phyloP scores from a whole-genome alignment of 1,140 invertebrate genomes.

The Phthorimaea operculella region DNA sequence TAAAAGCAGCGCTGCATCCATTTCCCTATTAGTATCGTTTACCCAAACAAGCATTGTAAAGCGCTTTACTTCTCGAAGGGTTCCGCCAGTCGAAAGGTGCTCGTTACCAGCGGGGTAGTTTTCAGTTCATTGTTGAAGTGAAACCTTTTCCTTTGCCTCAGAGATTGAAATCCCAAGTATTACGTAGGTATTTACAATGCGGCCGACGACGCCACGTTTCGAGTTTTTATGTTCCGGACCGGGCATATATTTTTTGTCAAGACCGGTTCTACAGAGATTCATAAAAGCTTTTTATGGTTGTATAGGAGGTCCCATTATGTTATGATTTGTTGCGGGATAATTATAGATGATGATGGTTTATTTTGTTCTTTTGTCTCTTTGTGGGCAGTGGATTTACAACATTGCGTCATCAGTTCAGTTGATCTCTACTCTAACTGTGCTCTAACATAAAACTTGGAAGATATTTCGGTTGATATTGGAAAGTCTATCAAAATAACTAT shows the following conservation, averaged over 20 bases:
- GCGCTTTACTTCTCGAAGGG: conserved; percentile 29
- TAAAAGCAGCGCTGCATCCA: conserved; percentile 21
- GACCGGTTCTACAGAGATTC: conserved; percentile 20
- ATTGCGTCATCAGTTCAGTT: not conserved
- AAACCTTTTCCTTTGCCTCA: conserved; percentile 33
- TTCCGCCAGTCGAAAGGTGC: conserved; percentile 27
- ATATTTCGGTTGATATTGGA: too few species aligned
- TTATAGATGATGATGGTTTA: conserved; percentile 39
- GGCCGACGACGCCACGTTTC: conserved; percentile 23
- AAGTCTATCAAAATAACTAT: too few species aligned
- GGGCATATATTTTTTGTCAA: conserved; percentile 28
- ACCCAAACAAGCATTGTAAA: conserved; percentile 12
- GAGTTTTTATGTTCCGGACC: conserved; percentile 22
- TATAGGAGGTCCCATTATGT: conserved; percentile 39
- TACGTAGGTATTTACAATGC: conserved; percentile 48
- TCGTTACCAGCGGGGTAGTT: conserved; percentile 31
- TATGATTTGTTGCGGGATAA: conserved; percentile 45
- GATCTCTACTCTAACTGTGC: too few species aligned
- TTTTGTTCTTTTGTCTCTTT: conserved; percentile 22
- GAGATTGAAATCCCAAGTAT: conserved; percentile 35
- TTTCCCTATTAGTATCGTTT: not conserved
- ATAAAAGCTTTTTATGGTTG: conserved; percentile 27
- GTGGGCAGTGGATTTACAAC: conserved; percentile 5
- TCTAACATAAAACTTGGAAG: too few species aligned
- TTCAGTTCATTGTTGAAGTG: conserved; percentile 43